These are phyloP conservation scores for Epizoanthus ramosus DNA, from an alignment of 92 coral and sea anemone species.

Conservation along the genomic window DNA sequence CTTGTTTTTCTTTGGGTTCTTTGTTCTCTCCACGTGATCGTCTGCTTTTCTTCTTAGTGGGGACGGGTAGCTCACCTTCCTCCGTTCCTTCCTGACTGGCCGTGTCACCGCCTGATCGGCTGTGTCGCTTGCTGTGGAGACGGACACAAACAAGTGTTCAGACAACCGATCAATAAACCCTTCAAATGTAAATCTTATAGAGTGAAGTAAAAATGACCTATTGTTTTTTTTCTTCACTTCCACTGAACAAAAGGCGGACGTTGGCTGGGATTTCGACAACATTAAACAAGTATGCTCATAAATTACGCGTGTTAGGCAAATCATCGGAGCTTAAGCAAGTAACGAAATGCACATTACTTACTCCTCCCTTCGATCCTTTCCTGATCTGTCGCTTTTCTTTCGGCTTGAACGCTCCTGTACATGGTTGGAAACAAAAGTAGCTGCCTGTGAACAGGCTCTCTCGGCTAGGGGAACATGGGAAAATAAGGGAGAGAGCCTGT, in stretches of 20 bases:
- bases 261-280: no score
- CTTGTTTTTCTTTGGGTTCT: slow-evolving; percentile 69
- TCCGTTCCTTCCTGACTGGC: slow-evolving; percentile 82
- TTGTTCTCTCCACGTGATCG: slow-evolving; percentile 81
- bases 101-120: slow-evolving; percentile 71
- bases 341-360: slow-evolving; percentile 32
- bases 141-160: no score
- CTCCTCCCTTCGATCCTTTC: slow-evolving; percentile 90
- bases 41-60: slow-evolving; percentile 87
- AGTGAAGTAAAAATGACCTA: no score
- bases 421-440: not conserved
- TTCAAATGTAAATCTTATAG: no score
- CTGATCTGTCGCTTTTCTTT: slow-evolving; percentile 83
- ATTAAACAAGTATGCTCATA: no score
- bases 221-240: no score
- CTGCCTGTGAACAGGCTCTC: no score
- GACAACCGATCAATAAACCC: no score
- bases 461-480: no score
- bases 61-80: slow-evolving; percentile 83
- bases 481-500: no score
- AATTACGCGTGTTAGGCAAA: not conserved
- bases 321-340: not conserved
- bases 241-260: no score
- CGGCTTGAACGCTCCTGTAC: slow-evolving; percentile 92
- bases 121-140: slow-evolving; percentile 84